Conservation (phyloP, 2,797 vertebrate species). For the Pangasius mekongensis region DNA sequence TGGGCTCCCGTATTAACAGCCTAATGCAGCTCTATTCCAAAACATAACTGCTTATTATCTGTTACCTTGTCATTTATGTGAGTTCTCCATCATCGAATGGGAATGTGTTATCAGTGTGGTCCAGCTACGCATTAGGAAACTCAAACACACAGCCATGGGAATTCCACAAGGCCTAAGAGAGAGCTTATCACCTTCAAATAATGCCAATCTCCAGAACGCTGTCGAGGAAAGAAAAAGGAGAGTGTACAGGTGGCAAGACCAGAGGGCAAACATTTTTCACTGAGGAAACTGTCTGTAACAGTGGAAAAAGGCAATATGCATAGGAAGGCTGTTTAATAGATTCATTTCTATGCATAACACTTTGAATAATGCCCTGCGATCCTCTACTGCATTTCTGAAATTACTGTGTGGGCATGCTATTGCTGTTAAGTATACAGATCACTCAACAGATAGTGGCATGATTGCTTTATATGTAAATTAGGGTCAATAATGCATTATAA, state of each 20-base stretch:
- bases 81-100: constrained; percentile 21
- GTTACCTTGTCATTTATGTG: constrained; percentile 23
- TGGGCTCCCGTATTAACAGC: background rate
- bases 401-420: background rate
- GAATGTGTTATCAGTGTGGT: constrained; percentile 45
- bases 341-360: background rate
- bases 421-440: background rate
- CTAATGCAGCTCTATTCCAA: constrained; percentile 10
- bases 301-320: background rate
- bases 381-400: background rate
- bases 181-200: constrained; percentile 45
- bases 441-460: background rate
- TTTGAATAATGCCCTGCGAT: background rate
- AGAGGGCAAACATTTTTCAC: constrained; percentile 23
- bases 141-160: constrained; percentile 41
- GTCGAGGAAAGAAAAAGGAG: background rate
- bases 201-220: constrained; percentile 3
- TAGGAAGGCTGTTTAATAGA: background rate
- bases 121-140: constrained; percentile 44
- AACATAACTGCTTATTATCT: constrained; percentile 29
- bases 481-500: background rate
- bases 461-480: constrained; percentile 22
- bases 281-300: background rate
- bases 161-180: background rate
- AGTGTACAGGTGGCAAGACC: constrained; percentile 20